Base-by-base conservation (phyloP, 1,140 invertebrate genomes). In the Onthophagus taurus region DNA sequence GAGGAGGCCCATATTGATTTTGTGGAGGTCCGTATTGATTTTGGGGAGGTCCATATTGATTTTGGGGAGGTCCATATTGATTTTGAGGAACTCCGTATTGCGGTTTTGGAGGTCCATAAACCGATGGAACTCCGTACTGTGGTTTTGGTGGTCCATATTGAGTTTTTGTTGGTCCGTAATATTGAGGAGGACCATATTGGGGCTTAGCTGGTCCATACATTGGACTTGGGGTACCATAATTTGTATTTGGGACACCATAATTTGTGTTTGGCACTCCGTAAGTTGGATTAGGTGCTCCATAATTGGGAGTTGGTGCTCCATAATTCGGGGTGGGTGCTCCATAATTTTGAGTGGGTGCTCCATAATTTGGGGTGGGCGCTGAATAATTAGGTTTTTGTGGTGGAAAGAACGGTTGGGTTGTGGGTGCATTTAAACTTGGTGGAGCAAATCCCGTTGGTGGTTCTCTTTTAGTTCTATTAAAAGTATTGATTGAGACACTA, bases 331-430 rank as follows among this genome's bases (percentile, higher is more conserved):
- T 17, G 2, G 44, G 44, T 38, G 44, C 2, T 38, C 35, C 35
- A 13, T 45, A 45, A 20, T 12, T 31, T 19, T 12, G 8, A 17
- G n/a, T 36, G 6, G 43, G 43, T 24, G 31, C 20, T 19, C 43
- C 33, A 31, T 45, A 45, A 12, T 26, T 45, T 16, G 29, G 26
- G 14, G n/a, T 34, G 11, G 38, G 38, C 3, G 38, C 2, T 29
- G 11, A 11, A 41, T 41, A 41, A 26, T 26, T 26, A n/a, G n/a
- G n/a, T n/a, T n/a, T n/a, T n/a, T n/a, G n/a, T n/a, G n/a, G n/a
- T n/a, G n/a, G n/a, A n/a, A n/a, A n/a, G n/a, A n/a, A n/a, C n/a
- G n/a, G n/a, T n/a, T n/a, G n/a, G n/a, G n/a, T n/a, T n/a, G n/a
- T n/a, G n/a, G n/a, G n/a, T n/a, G n/a, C n/a, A 2, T 37, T 37